Conservation (phyloP, 2,888 invertebrate species). For the Anthrax anthrax region DNA sequence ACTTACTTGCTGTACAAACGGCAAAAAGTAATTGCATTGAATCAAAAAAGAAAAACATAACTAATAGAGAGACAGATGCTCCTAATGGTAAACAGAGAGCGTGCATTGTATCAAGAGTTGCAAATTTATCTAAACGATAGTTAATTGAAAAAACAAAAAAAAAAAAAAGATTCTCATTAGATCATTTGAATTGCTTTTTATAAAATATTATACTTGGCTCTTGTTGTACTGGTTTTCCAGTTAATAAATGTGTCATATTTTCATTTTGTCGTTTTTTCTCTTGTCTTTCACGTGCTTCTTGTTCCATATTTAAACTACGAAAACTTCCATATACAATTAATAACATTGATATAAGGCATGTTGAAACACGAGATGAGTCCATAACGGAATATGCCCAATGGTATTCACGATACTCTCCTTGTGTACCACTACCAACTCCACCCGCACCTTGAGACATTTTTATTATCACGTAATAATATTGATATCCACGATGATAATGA, state of each 20-base stretch:
- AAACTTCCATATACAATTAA: constrained; percentile 96
- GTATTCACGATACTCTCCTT: constrained; percentile 40
- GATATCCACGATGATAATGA: too few species aligned
- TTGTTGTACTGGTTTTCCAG: constrained; percentile 32
- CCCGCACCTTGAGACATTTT: constrained; percentile 10
- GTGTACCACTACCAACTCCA: constrained; percentile 23
- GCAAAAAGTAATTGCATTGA: constrained; percentile 95
- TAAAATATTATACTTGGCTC: constrained; percentile 35
- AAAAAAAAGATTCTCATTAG: background rate
- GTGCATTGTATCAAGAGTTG: constrained; percentile 93
- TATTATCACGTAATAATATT: background rate
- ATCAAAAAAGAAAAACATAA: constrained; percentile 99
- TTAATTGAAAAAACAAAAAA: background rate
- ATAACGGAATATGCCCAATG: constrained; percentile 91
- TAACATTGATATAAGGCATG: constrained; percentile 92
- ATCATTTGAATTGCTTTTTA: constrained; percentile 3
- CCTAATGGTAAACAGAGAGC: constrained; percentile 91
- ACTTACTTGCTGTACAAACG: constrained; percentile 92
- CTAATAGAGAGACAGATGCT: constrained; percentile 85
- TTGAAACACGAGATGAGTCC: constrained; percentile 94
- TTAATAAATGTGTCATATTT: constrained; percentile 34
- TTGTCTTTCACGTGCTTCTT: constrained; percentile 75
- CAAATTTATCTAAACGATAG: constrained; percentile 47
- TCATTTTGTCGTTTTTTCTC: constrained; percentile 58
- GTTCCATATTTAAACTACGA: constrained; percentile 90